Base-by-base conservation (phyloP, 1,140 invertebrate species). In the Aplysia californica region DNA sequence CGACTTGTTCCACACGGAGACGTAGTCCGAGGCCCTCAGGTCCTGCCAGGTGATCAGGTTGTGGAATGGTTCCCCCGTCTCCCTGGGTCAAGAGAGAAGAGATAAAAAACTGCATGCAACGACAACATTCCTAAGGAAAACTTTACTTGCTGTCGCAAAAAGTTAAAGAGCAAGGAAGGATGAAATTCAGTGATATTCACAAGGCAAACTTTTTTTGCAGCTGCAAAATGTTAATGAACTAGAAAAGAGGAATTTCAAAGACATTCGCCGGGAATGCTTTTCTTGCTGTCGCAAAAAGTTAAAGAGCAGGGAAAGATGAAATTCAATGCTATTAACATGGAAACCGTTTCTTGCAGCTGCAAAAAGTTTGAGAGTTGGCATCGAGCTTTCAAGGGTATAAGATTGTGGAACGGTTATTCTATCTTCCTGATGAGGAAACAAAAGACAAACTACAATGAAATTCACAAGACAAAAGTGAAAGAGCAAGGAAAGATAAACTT, bases 1-100 rank as follows among this genome's bases (percentile, higher is more conserved):
- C 3, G 96, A 97, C 15, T 92, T 90, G 89, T 99, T 98, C 94
- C 96, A 97, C 82, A 93, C 88, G 65, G 94, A 93, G 0, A 98
- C 96, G 71, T 96, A 89, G 38, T 92, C 86, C 83, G 94, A 92
- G 35, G 96, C 95, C 73, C 97, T 92, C 36, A 95, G 83, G 89
- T 99, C 97, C 87, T 98, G 98, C 97, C 98, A 99, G 29, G 96
- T 97, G 76, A 99, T 96, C 81, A 99, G 96, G 84, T 96, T 96
- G 88, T 98, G 97, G 89, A 95, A 97, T 67, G 94, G 92, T 85
- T 93, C 92, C 2, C 95, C 94, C 50, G 94, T 96, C 66, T 92
- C 90, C 79, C 93, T 92, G 78, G 33, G 83, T 81, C 56, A 44
- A 29, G 50, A 39, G 18, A 39, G 21, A 2, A 29, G 18, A 66